Conservation (phyloP, 1,140 invertebrate species). For the Diorhabda elongata region DNA sequence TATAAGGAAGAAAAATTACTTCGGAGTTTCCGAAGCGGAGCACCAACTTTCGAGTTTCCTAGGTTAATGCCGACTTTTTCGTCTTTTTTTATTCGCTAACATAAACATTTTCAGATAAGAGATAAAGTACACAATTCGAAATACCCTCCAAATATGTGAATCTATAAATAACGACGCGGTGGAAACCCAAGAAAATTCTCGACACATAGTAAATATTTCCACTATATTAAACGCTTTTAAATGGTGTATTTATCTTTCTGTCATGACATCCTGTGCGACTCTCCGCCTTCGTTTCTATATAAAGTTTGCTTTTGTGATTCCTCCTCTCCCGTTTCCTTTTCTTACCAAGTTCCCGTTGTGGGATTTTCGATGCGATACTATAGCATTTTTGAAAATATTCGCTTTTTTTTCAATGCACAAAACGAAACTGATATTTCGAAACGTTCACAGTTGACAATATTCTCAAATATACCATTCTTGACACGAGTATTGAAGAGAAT, state of each 20-base stretch:
- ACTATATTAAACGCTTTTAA: constrained; percentile 31
- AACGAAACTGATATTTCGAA: no score
- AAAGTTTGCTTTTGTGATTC: constrained; percentile 33
- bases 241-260: constrained; percentile 32
- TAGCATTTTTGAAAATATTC: not conserved
- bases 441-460: no score
- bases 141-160: constrained; percentile 13
- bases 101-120: constrained; percentile 1
- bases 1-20: constrained; percentile 1
- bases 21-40: not conserved
- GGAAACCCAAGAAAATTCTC: constrained; percentile 21
- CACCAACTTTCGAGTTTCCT: not conserved
- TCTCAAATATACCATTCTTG: no score
- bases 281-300: constrained; percentile 27
- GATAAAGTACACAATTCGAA: constrained; percentile 2
- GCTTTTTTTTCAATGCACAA: not conserved
- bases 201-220: constrained; percentile 25
- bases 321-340: constrained; percentile 12
- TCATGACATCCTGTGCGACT: constrained; percentile 24
- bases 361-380: not conserved
- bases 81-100: not conserved
- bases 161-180: constrained; percentile 22
- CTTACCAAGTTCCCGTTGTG: not conserved
- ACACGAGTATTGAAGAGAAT: no score
- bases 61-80: not conserved